Evolutionary conservation across 1,140 invertebrate genomes (phyloP), one percentile per base, ranked within the genome.

Genomic region (Drosophila pruinosa): DNA sequence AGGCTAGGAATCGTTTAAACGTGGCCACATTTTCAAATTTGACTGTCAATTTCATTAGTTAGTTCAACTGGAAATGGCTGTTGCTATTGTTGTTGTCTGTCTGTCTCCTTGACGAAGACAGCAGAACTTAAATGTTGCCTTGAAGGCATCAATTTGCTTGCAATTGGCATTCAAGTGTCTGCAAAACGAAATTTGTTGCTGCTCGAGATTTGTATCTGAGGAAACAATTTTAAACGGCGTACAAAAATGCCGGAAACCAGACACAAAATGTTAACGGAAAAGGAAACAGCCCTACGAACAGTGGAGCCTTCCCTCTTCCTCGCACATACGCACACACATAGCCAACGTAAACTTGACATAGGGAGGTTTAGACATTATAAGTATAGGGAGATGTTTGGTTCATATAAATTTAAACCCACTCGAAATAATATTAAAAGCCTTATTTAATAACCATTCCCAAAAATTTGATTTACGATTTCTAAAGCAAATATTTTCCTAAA

Each of bases 171-270:
- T 74, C 73, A 74, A 85, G 62, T 75, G 79, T 74, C 78, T 82
- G 78, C 14, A 58, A 48, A 72, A 54, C 41, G 58, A 67, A 63
- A 63, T 59, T 61, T 48, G 57, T 65, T 45, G 47, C 14, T 45
- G 50, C 41, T 22, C 38, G 12, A 81, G 81, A 85, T 85, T 85
- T 82, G 82, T 86, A 85, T 85, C 81, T 75, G 45, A 67, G 77
- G 85, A 85, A 85, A 85, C 81, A 85, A 85, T 85, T 86, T 85
- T 85, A 85, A 85, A 77, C 76, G 81, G 81, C 81, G 77, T 45
- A 81, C 77, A 85, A 86, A 85, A 85, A 85, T 86, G 81, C 81
- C 81, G 81, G 81, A 85, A 85, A 86, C 81, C 81, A 85, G 81
- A 86, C 82, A 86, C 81, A 85, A 81, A 85, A 85, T 85, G 81